Conservation (phyloP, 1,140 invertebrate genomes). For the Rhyacophila brunnea region DNA sequence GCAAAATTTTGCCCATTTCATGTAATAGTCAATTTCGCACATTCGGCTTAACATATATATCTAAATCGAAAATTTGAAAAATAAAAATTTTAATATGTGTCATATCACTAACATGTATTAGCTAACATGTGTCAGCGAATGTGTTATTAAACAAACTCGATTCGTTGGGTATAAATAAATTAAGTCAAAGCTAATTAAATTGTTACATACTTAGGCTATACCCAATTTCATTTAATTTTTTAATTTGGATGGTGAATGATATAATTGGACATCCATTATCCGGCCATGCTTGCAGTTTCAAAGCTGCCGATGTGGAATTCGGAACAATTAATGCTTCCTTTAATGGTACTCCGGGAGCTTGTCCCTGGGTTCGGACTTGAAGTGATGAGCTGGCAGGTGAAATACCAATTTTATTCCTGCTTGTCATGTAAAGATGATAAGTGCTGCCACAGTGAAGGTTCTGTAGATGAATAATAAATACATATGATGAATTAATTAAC, state of each 20-base stretch:
- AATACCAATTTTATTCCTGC: slow-evolving; percentile 71
- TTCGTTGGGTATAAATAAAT: too few species aligned
- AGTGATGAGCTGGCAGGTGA: slow-evolving; percentile 68
- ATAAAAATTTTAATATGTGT: too few species aligned
- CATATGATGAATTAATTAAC: too few species aligned
- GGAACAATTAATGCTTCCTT: slow-evolving; percentile 63
- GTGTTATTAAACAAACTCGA: too few species aligned
- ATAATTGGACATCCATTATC: slow-evolving; percentile 77
- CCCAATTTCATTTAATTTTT: slow-evolving; percentile 56
- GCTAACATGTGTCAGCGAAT: too few species aligned
- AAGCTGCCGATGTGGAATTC: slow-evolving; percentile 69
- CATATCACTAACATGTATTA: too few species aligned
- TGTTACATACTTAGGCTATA: slow-evolving; percentile 61
- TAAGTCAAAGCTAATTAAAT: too few species aligned
- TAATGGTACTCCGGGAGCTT: slow-evolving; percentile 67
- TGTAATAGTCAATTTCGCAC: too few species aligned
- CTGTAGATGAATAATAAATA: too few species aligned
- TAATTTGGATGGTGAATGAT: slow-evolving; percentile 76
- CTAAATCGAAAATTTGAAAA: too few species aligned
- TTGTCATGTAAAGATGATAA: slow-evolving; percentile 70
- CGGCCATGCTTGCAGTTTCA: slow-evolving; percentile 74
- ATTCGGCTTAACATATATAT: too few species aligned
- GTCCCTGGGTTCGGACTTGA: slow-evolving; percentile 70
- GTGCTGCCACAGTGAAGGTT: slow-evolving; percentile 70
- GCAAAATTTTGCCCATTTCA: too few species aligned